phyloP scores from a whole-genome alignment of 2,113 vertebrate genomes.

The Jacana jacana region DNA sequence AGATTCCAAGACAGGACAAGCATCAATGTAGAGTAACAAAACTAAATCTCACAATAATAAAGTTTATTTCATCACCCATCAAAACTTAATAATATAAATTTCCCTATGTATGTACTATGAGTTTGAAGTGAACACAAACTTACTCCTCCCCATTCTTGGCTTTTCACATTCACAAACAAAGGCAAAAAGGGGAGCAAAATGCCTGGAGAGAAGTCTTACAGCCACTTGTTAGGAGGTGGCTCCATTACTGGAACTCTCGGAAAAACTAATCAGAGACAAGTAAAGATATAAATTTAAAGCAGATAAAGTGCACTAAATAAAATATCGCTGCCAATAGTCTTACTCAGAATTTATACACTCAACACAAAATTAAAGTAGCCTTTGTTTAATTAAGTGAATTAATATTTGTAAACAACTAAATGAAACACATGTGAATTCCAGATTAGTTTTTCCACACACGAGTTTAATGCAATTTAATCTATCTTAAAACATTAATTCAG shows the following conservation, averaged over 20 bases:
- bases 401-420: constrained; percentile 36
- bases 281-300: background rate
- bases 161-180: background rate
- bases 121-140: background rate
- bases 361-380: background rate
- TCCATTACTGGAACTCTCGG: background rate
- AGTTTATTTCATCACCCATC: background rate
- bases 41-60: background rate
- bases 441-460: background rate
- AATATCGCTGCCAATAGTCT: background rate
- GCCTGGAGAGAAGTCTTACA: background rate
- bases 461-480: constrained; percentile 13
- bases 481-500: constrained; percentile 11
- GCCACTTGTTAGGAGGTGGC: background rate
- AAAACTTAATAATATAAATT: background rate
- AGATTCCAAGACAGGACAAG: background rate
- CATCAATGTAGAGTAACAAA: background rate
- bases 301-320: background rate
- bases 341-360: background rate
- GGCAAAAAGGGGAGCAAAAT: background rate
- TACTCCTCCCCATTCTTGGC: background rate
- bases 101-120: background rate
- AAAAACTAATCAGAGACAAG: background rate
- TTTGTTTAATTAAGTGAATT: constrained; percentile 45
- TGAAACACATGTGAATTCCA: constrained; percentile 27